Evolutionary conservation across 2,888 invertebrate species (phyloP).

Genomic region (Netelia virgata): DNA sequence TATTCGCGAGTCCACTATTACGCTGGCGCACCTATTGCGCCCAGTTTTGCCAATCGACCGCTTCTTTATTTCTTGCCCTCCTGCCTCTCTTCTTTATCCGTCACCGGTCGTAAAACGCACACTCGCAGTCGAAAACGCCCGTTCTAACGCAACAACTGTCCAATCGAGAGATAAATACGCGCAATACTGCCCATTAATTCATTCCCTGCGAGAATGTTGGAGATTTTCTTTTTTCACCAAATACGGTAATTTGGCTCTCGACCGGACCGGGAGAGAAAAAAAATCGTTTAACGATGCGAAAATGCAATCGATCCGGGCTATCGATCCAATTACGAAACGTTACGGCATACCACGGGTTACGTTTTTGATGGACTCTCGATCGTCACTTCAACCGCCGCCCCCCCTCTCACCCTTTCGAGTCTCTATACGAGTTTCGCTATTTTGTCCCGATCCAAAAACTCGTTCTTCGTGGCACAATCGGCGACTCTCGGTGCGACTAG

Average conservation of each 20-base stretch:
- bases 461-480: slow-evolving; percentile 48
- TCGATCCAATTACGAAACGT: slow-evolving; percentile 82
- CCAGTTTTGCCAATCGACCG: slow-evolving; percentile 64
- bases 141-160: slow-evolving; percentile 60
- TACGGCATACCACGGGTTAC: slow-evolving; percentile 73
- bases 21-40: slow-evolving; percentile 66
- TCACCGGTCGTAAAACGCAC: slow-evolving; percentile 2
- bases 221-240: slow-evolving; percentile 77
- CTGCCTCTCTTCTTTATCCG: neutral
- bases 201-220: slow-evolving; percentile 40
- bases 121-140: neutral
- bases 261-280: slow-evolving; percentile 61
- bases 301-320: slow-evolving; percentile 78
- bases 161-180: slow-evolving; percentile 62
- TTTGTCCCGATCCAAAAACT: slow-evolving; percentile 40
- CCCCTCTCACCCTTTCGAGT: neutral
- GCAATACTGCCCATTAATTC: slow-evolving; percentile 71
- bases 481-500: slow-evolving; percentile 11
- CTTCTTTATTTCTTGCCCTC: slow-evolving; percentile 67
- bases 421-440: slow-evolving; percentile 32
- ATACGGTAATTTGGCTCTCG: slow-evolving; percentile 75
- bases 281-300: slow-evolving; percentile 74
- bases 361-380: slow-evolving; percentile 14
- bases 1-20: slow-evolving; percentile 67
- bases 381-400: slow-evolving; percentile 22